Evolutionary conservation across 2,797 vertebrate genomes (phyloP).

Genomic region (Phrynocephalus guinanensis): DNA sequence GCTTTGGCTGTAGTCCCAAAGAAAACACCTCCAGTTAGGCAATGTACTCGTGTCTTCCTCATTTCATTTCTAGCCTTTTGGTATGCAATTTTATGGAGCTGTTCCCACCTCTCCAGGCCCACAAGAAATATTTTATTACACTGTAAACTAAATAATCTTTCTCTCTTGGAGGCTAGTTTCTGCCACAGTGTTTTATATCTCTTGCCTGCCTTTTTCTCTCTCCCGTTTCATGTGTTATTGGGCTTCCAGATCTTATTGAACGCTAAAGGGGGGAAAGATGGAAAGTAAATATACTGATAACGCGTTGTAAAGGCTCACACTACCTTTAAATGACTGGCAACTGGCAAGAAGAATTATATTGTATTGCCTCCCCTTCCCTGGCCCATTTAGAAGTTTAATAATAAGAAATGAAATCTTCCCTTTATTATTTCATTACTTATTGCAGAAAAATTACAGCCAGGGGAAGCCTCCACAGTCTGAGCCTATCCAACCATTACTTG

Average conservation of each 20-base stretch:
- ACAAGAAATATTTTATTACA: conserved; percentile 59
- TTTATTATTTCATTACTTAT: conserved; percentile 54
- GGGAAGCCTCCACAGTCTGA: conserved; percentile 38
- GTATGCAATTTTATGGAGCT: conserved; percentile 28
- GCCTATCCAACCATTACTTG: conserved; percentile 44
- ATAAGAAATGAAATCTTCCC: conserved; percentile 44
- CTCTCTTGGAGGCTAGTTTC: conserved; percentile 59
- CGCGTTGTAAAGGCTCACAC: conserved; percentile 39
- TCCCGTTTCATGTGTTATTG: conserved; percentile 56
- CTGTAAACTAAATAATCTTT: conserved; percentile 59
- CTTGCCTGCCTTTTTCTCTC: background rate
- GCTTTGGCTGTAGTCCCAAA: too few relatives aligned
- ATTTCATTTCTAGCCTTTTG: conserved; percentile 26
- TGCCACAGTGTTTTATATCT: conserved; percentile 46
- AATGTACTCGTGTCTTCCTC: conserved; percentile 18
- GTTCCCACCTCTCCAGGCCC: conserved; percentile 7
- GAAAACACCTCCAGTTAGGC: too few relatives aligned
- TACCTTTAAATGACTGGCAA: conserved; percentile 57
- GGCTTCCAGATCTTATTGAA: conserved; percentile 58
- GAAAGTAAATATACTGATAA: conserved; percentile 44
- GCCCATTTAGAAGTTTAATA: conserved; percentile 49
- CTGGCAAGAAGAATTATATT: conserved; percentile 55
- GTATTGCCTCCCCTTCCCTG: background rate
- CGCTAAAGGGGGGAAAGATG: conserved; percentile 60
- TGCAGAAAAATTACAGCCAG: conserved; percentile 37